Percentiles rank a stretch among this genome's conserved stretches.
These are phyloP conservation scores for Zhengitettix transpicula DNA, from an alignment of 2,888 invertebrate species.

Conservation along the genomic window DNA sequence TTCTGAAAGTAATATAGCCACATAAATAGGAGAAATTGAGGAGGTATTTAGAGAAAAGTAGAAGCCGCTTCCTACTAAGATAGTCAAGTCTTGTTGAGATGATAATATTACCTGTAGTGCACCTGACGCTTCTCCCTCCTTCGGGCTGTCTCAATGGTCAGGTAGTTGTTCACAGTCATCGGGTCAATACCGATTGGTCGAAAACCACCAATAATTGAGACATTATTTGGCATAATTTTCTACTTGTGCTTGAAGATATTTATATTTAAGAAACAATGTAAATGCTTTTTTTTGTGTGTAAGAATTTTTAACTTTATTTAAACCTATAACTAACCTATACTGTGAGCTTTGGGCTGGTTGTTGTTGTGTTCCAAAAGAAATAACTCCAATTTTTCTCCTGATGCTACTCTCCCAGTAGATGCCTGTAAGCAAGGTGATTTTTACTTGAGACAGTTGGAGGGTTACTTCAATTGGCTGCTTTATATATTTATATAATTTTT, in stretches of 20 bases:
- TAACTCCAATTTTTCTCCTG: conserved; percentile 50
- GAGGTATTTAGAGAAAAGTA: too few relatives aligned
- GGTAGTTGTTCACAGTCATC: conserved; percentile 11
- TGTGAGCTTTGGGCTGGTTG: conserved; percentile 24
- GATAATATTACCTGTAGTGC: conserved; percentile 9
- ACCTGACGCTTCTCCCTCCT: conserved; percentile 11
- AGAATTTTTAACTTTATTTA: background rate
- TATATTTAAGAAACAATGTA: background rate
- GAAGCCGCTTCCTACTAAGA: background rate
- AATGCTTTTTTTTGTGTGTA: too few relatives aligned
- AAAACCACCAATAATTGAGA: background rate
- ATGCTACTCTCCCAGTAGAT: conserved; percentile 21
- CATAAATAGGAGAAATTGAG: too few relatives aligned
- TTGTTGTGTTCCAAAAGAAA: conserved; percentile 51
- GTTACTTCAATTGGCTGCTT: background rate
- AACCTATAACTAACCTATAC: conserved; percentile 45
- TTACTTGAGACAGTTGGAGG: background rate
- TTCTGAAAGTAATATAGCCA: too few relatives aligned
- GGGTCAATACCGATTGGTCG: conserved; percentile 10
- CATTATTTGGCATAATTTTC: too few relatives aligned
- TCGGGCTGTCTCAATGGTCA: conserved; percentile 11
- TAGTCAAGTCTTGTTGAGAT: background rate
- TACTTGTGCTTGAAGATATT: background rate
- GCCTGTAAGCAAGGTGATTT: conserved; percentile 11
- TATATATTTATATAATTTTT: background rate